Evolutionary conservation across 2,113 vertebrate species (phyloP).

Genomic region (Gasterosteus aculeatus): DNA sequence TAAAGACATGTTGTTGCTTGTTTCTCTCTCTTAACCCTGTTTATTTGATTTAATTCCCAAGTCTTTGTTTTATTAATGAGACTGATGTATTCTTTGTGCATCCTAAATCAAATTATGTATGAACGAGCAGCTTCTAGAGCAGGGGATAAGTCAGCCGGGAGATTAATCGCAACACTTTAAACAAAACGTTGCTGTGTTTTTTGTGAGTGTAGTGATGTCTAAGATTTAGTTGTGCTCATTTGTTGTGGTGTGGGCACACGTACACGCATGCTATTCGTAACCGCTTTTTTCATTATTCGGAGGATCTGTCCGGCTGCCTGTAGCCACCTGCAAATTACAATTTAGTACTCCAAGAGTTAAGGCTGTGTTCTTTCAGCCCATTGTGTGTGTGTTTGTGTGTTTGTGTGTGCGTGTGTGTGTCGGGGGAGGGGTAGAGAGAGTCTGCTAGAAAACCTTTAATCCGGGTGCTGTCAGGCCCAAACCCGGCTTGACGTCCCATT

Average conservation of each 20-base stretch:
- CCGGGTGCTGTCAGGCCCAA: constrained; percentile 81
- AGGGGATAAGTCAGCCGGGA: constrained; percentile 17
- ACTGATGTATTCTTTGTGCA: constrained; percentile 27
- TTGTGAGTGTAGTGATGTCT: constrained; percentile 14
- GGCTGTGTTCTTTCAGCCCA: constrained; percentile 84
- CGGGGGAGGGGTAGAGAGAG: constrained; percentile 84
- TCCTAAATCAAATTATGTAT: constrained; percentile 29
- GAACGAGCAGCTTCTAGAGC: constrained; percentile 31
- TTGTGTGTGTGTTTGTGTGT: constrained; percentile 57
- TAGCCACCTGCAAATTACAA: constrained; percentile 87
- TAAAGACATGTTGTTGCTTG: constrained; percentile 1
- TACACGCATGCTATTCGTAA: constrained; percentile 32
- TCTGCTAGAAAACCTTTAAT: constrained; percentile 83
- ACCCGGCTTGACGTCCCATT: constrained; percentile 82
- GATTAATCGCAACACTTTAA: constrained; percentile 36
- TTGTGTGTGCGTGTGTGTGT: constrained; percentile 65
- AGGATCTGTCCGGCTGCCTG: constrained; percentile 58
- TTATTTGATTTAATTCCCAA: constrained; percentile 1
- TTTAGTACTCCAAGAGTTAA: constrained; percentile 84
- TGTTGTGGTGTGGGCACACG: constrained; percentile 17
- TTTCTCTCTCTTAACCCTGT: constrained; percentile 4
- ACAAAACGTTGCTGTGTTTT: constrained; percentile 31
- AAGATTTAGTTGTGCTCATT: constrained; percentile 28
- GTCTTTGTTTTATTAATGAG: constrained; percentile 22
- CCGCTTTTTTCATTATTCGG: constrained; percentile 42